Evolutionary conservation across 53 echinoderm and acorn worm genomes (phyloP).

Genomic region (Antedon mediterranea): DNA sequence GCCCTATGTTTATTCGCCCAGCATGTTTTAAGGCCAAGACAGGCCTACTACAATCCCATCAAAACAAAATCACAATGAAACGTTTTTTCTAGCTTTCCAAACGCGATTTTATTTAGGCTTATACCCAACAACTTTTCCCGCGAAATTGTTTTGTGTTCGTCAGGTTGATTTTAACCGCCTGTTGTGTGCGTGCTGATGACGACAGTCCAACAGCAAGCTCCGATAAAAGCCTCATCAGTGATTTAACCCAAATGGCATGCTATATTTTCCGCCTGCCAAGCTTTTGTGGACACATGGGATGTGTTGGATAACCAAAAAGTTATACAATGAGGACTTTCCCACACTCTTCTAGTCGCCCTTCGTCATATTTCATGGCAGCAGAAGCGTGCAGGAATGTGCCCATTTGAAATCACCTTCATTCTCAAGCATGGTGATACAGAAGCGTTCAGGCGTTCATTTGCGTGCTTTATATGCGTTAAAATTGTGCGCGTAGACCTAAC

Average conservation of each 20-base stretch:
- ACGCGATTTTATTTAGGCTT: no score
- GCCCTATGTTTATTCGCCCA: background rate
- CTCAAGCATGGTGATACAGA: no score
- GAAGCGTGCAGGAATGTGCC: background rate
- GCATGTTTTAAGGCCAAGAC: background rate
- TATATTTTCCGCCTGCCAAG: background rate
- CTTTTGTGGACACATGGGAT: background rate
- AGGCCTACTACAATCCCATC: background rate
- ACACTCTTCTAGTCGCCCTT: background rate
- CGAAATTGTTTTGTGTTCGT: background rate
- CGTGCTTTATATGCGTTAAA: no score
- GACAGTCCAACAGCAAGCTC: background rate
- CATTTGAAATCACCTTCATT: background rate
- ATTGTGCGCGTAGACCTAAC: no score
- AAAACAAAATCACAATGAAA: background rate
- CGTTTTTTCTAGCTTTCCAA: background rate
- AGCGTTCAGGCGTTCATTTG: no score
- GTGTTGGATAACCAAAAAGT: background rate
- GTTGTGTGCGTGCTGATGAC: background rate
- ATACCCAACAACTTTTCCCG: no score
- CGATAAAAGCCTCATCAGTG: background rate
- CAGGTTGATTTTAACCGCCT: background rate
- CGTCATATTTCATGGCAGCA: background rate
- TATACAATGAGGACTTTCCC: background rate
- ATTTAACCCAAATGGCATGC: constrained; percentile 1